Evolutionary conservation across 2,113 vertebrate genomes (phyloP).

Genomic region (Holacanthus passer): DNA sequence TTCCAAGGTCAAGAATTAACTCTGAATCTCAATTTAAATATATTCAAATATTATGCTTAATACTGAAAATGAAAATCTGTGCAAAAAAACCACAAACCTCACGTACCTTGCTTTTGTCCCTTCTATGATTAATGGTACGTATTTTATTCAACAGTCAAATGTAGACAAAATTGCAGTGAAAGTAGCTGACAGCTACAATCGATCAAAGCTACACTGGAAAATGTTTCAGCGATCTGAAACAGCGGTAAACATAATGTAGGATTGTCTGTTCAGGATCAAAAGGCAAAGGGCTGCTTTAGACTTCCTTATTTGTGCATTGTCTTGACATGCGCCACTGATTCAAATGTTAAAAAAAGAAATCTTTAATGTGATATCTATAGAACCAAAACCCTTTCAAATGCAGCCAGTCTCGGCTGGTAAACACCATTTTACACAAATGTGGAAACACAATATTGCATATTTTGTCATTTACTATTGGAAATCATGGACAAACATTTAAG

Average conservation of each 20-base stretch:
- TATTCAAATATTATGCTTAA: background rate
- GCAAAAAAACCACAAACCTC: background rate
- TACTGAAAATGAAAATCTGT: background rate
- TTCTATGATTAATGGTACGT: background rate
- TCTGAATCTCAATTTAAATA: background rate
- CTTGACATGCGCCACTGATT: slow-evolving; percentile 21
- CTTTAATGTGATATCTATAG: slow-evolving; percentile 39
- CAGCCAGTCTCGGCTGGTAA: slow-evolving; percentile 9
- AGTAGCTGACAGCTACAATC: slow-evolving; percentile 18
- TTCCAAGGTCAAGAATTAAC: slow-evolving; percentile 18
- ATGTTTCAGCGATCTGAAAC: slow-evolving; percentile 7
- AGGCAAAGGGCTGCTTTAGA: background rate
- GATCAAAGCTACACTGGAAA: background rate
- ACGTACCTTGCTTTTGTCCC: background rate
- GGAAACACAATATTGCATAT: background rate
- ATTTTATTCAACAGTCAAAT: slow-evolving; percentile 13
- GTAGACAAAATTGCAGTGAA: slow-evolving; percentile 4
- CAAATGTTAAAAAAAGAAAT: slow-evolving; percentile 43
- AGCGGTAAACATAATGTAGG: slow-evolving; percentile 30
- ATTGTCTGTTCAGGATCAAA: slow-evolving; percentile 27
- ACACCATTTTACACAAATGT: background rate
- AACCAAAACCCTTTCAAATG: slow-evolving; percentile 20
- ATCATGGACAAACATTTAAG: background rate
- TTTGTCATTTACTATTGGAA: background rate
- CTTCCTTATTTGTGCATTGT: slow-evolving; percentile 25